Conservation (phyloP, 2,888 invertebrate genomes). For the Adineta ricciae region DNA sequence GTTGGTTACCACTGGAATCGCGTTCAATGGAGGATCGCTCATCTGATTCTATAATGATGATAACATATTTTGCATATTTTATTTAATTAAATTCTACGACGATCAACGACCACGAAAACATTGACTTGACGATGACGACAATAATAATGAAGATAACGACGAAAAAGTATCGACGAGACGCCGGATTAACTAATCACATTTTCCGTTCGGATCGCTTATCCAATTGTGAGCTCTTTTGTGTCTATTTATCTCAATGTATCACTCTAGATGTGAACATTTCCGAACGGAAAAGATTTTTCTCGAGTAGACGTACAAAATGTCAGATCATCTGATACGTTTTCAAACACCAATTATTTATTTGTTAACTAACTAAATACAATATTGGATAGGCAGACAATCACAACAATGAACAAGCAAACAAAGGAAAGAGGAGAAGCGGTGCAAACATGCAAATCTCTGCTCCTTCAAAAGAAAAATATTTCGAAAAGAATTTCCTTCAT, state of each 20-base stretch:
- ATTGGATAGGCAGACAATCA: neutral
- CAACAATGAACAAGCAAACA: neutral
- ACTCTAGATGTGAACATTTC: no score
- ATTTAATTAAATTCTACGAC: neutral
- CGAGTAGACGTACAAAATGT: neutral
- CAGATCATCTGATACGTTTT: neutral
- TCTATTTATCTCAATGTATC: no score
- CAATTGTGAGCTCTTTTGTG: no score
- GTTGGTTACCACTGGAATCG: neutral
- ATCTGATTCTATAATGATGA: neutral
- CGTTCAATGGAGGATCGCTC: neutral
- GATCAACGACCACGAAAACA: neutral
- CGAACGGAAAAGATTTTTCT: neutral
- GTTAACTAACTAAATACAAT: neutral
- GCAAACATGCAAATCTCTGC: slow-evolving; percentile 9
- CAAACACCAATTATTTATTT: slow-evolving; percentile 8
- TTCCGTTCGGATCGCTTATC: neutral
- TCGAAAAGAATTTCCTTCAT: neutral
- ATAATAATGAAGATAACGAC: neutral
- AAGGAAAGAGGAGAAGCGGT: neutral
- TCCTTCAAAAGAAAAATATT: slow-evolving; percentile 9
- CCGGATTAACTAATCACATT: neutral
- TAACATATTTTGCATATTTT: neutral
- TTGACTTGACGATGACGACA: neutral
- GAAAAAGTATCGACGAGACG: neutral